Base-by-base conservation (phyloP, 2,888 invertebrate genomes). In the Patella depressa region DNA sequence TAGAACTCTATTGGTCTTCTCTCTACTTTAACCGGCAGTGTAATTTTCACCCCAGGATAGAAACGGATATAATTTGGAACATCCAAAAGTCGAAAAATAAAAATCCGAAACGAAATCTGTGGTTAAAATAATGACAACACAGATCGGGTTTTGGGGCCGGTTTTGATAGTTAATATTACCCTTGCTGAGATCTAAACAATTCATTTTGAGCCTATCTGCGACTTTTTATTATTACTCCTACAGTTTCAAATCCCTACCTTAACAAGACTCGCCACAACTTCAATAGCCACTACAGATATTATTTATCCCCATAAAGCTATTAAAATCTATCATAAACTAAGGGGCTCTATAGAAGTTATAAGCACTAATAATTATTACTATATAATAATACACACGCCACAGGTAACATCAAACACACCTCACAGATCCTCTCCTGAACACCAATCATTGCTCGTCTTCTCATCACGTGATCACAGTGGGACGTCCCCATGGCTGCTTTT, bases 321-420 rank as follows among this genome's bases (percentile, higher is more conserved):
- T 65, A 65, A 65, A 65, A 65, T 65, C 12, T 65, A 65, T 24
- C 65, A 65, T 65, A 65, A 65, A 65, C 19, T 24, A 24, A 65
- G 19, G 65, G 24, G 65, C 65, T 24, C 15, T 19, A 65, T 65
- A 65, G 65, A 65, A 65, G 65, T 65, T 24, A 24, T 65, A 65
- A 65, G 24, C 65, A 65, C 24, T 65, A 65, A 65, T 65, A 65
- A 65, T 65, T 24, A 65, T 65, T 24, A 65, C 24, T 14, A 19
- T 65, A 65, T 24, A 65, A 24, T 65, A 65, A 24, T 19, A 65
- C 24, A 19, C 19, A 14, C 65, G 19, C 65, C 24, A 65, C 65
- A 65, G 65, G 65, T 65, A 65, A 65, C 65, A 24, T 65, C 65
- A 65, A 65, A 65, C 65, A 65, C 24, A 65, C 24, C 65, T 65